Conservation (phyloP, 2,888 invertebrate species). For the Conops quadrifasciatus region DNA sequence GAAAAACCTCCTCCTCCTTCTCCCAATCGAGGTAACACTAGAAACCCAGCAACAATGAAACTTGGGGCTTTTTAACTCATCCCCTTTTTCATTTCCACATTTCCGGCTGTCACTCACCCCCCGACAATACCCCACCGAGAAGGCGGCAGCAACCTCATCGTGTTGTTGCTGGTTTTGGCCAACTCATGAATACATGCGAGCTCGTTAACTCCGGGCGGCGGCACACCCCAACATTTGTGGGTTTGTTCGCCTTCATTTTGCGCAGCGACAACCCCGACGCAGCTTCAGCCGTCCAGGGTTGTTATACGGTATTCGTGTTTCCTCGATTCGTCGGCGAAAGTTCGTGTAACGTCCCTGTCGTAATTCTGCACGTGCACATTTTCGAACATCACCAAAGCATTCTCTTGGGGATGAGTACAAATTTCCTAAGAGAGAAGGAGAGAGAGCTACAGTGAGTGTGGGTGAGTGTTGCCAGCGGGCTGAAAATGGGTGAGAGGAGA, state of each 20-base stretch:
- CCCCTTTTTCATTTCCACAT: background rate
- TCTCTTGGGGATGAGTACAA: slow-evolving; percentile 5
- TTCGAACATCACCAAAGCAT: background rate
- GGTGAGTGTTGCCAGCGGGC: slow-evolving; percentile 33
- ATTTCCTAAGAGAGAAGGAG: too few species aligned
- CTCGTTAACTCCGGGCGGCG: slow-evolving; percentile 62
- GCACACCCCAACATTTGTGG: slow-evolving; percentile 60
- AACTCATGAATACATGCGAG: slow-evolving; percentile 63
- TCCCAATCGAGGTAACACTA: background rate
- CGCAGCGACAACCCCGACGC: background rate
- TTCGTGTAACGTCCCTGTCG: slow-evolving; percentile 43
- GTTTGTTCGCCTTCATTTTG: slow-evolving; percentile 48
- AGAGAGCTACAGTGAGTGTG: slow-evolving; percentile 20
- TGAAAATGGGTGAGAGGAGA: background rate
- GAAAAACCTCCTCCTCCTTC: too few species aligned
- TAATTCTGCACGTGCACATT: slow-evolving; percentile 53
- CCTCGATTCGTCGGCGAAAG: slow-evolving; percentile 5
- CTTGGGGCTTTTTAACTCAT: background rate
- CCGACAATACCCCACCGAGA: background rate
- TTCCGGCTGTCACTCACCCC: background rate
- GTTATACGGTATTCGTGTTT: slow-evolving; percentile 13
- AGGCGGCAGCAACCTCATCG: background rate
- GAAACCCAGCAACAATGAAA: too few species aligned
- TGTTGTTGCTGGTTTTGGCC: slow-evolving; percentile 29
- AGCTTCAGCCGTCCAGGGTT: slow-evolving; percentile 8